Evolutionary conservation across 2,888 invertebrate species (phyloP).

Genomic region (Philhelius pedissequus): DNA sequence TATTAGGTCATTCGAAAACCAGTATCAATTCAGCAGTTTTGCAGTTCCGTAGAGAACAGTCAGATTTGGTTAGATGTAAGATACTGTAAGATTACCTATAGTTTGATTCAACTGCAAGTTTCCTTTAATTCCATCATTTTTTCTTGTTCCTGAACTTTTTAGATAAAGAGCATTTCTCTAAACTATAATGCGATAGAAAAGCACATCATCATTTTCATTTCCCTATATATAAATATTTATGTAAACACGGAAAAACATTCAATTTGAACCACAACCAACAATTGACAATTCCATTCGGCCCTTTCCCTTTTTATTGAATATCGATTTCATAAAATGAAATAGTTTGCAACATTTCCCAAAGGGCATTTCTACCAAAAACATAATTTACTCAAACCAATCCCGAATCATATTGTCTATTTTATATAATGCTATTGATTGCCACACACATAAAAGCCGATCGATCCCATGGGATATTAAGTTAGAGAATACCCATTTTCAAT

Average conservation of each 20-base stretch:
- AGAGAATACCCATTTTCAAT: background rate
- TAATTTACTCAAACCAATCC: conserved; percentile 9
- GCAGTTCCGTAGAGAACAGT: no score
- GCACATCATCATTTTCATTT: no score
- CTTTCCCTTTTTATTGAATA: background rate
- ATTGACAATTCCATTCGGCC: background rate
- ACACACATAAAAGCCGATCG: conserved; percentile 1
- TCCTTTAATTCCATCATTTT: no score
- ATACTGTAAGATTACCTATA: no score
- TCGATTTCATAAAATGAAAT: conserved; percentile 1
- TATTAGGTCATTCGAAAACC: no score
- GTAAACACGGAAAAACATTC: background rate
- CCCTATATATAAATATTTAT: no score
- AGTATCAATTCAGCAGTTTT: no score
- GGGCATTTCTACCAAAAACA: conserved; percentile 10
- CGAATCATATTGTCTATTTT: conserved; percentile 14
- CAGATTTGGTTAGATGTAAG: no score
- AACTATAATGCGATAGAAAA: background rate
- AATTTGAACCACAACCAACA: background rate
- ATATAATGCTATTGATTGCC: background rate
- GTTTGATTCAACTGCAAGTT: no score
- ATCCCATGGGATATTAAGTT: background rate
- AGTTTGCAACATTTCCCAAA: conserved; percentile 1
- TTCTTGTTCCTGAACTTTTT: no score
- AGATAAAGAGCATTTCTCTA: background rate